These are phyloP conservation scores for Acanthornis magna DNA, from an alignment of 2,797 vertebrate genomes.

Conservation along the genomic window DNA sequence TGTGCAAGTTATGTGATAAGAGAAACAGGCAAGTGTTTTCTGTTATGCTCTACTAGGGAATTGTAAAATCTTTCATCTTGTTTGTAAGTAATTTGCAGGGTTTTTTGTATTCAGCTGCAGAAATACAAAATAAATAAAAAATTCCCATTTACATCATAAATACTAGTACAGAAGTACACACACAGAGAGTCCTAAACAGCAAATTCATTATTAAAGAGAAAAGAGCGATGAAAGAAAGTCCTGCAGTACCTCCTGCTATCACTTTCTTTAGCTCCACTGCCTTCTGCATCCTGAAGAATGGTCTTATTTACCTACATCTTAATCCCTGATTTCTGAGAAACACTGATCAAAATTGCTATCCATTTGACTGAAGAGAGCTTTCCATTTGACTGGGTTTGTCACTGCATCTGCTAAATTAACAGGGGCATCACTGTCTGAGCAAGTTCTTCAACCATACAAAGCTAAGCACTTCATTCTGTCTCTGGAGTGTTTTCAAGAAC, in stretches of 20 bases:
- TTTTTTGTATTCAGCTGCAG: neutral
- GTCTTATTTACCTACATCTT: neutral
- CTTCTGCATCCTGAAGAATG: neutral
- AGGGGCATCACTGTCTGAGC: accelerated
- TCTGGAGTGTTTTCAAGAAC: neutral
- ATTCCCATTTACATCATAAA: neutral
- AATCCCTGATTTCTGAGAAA: neutral
- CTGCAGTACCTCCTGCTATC: neutral
- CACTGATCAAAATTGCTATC: neutral
- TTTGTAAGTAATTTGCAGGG: neutral
- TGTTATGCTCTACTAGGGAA: neutral
- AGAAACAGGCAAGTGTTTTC: neutral
- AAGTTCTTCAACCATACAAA: neutral
- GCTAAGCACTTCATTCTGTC: neutral
- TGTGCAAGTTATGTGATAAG: neutral
- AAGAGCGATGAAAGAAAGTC: neutral
- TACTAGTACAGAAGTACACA: neutral
- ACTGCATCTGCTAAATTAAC: neutral
- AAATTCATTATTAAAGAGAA: neutral
- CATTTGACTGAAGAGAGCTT: neutral
- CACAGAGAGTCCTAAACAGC: neutral
- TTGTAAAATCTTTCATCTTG: neutral
- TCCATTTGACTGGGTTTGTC: neutral
- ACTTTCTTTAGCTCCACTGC: neutral
- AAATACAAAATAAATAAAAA: neutral